Percentiles rank a stretch among this genome's conserved stretches.
These are phyloP conservation scores for Aulostomus chinensis DNA, from an alignment of 2,797 vertebrate species.

Conservation along the genomic window DNA sequence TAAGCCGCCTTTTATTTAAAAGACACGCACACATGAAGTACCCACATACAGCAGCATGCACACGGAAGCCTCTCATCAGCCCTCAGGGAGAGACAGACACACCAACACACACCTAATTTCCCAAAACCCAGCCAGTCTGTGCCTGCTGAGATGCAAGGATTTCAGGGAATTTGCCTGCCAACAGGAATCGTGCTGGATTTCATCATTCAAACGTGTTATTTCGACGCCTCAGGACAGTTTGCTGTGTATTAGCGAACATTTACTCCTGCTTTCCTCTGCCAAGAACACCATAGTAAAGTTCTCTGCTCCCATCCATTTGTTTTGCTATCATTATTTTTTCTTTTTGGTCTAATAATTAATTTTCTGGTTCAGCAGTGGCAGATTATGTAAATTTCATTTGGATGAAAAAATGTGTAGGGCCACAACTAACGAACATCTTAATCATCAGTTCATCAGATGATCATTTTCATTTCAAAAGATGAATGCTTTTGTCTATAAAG, in stretches of 20 bases:
- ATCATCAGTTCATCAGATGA: no score
- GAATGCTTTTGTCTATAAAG: no score
- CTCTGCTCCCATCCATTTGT: constrained; percentile 24
- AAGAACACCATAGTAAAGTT: constrained; percentile 58
- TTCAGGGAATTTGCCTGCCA: constrained; percentile 65
- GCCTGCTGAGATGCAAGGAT: constrained; percentile 61
- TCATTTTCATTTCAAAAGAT: no score
- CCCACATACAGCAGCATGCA: constrained; percentile 47
- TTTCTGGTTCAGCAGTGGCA: constrained; percentile 46
- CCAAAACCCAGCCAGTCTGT: constrained; percentile 48
- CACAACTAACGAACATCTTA: no score
- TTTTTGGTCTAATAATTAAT: constrained; percentile 1
- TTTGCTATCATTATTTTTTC: no score
- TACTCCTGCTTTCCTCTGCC: constrained; percentile 38
- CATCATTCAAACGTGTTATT: constrained; percentile 72
- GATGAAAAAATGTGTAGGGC: constrained; percentile 49
- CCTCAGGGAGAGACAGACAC: constrained; percentile 35
- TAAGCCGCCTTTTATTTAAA: constrained; percentile 63
- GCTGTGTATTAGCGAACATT: constrained; percentile 49
- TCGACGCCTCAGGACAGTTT: constrained; percentile 59
- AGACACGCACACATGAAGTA: constrained; percentile 34
- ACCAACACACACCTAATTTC: constrained; percentile 49
- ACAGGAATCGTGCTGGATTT: constrained; percentile 61
- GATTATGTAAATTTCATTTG: constrained; percentile 50
- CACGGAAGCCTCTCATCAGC: constrained; percentile 34